Evolutionary conservation across 2,797 vertebrate species (phyloP), one percentile per base, ranked within the genome.

Genomic region (Tapirus indicus): DNA sequence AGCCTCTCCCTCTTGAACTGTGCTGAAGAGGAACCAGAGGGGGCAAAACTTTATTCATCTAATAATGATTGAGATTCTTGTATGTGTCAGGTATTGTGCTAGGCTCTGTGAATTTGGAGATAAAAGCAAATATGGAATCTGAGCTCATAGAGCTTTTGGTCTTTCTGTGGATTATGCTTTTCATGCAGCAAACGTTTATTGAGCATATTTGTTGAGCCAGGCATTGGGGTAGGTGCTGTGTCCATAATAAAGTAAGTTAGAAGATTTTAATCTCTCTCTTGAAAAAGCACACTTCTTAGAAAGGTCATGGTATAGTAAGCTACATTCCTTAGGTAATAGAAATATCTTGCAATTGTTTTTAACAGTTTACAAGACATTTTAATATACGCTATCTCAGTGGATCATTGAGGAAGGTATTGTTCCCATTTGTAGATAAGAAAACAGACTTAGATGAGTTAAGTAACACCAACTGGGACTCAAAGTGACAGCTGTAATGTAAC

Each of bases 331-430:
- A 85, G 10, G 52, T 94, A 87, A 29, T 62, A 88, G 44, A 75
- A 92, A 79, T 71, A 94, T 56, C 72, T 91, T 95, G 13, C 38
- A 56, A 35, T 93, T 91, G 17, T 64, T 96, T 94, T 87, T 83
- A 84, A 90, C 27, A 60, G 47, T 87, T 91, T 92, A 92, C 16
- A 87, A 71, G 96, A 72, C 47, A 79, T 84, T 91, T 92, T 78
- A 71, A 60, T 94, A 75, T 90, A 38, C 2, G 35, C 86, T 62
- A 29, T 88, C 62, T 94, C 75, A 94, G 2, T 72, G 32, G 49
- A 83, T 83, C 60, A 62, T 72, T 90, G 49, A 77, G 20, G 17
- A 79, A 79, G 44, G 14, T 66, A 68, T 52, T 92, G n/a, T 92
- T 72, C 38, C 68, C 47, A 92, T 75, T 77, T 84, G 71, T 47